A percentile compares a stretch with the other conserved stretches of the same genome.
These are phyloP conservation scores for Papilio xuthus DNA, from an alignment of 1,140 invertebrate species.

Conservation along the genomic window DNA sequence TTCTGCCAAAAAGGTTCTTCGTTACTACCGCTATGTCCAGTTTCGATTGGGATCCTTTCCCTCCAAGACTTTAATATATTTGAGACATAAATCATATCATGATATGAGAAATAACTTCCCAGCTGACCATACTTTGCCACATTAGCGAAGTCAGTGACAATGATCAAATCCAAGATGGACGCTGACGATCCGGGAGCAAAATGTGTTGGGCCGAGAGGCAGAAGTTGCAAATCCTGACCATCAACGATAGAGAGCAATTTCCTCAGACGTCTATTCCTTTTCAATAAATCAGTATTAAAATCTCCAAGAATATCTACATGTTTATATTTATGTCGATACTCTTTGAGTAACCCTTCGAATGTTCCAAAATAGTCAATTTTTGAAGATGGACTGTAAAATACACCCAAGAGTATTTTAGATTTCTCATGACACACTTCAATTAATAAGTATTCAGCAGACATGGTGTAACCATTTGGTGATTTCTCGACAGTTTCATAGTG, in stretches of 20 bases:
- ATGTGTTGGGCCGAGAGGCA: slow-evolving; percentile 39
- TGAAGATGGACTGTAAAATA: slow-evolving; percentile 37
- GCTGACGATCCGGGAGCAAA: slow-evolving; percentile 34
- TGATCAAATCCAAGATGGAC: slow-evolving; percentile 41
- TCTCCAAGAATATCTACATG: slow-evolving; percentile 38
- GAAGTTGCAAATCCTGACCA: slow-evolving; percentile 33
- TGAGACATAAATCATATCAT: slow-evolving; percentile 42
- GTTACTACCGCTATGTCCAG: background rate
- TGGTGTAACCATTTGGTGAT: slow-evolving; percentile 24
- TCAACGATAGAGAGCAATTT: slow-evolving; percentile 32
- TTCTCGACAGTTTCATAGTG: background rate
- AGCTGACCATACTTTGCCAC: slow-evolving; percentile 37
- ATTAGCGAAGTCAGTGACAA: slow-evolving; percentile 34
- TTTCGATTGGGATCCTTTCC: background rate
- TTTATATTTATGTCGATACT: slow-evolving; percentile 19
- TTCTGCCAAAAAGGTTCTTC: slow-evolving; percentile 4
- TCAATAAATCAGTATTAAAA: slow-evolving; percentile 43
- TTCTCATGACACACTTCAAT: slow-evolving; percentile 33
- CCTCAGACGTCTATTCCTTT: slow-evolving; percentile 33
- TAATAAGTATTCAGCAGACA: slow-evolving; percentile 39
- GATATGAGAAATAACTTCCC: slow-evolving; percentile 39
- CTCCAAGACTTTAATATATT: background rate
- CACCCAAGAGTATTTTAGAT: slow-evolving; percentile 36
- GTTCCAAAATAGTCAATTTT: slow-evolving; percentile 39
- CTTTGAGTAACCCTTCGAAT: slow-evolving; percentile 28